phyloP scores from a whole-genome alignment of 2,888 invertebrate genomes.

The Bombyx huttoni region DNA sequence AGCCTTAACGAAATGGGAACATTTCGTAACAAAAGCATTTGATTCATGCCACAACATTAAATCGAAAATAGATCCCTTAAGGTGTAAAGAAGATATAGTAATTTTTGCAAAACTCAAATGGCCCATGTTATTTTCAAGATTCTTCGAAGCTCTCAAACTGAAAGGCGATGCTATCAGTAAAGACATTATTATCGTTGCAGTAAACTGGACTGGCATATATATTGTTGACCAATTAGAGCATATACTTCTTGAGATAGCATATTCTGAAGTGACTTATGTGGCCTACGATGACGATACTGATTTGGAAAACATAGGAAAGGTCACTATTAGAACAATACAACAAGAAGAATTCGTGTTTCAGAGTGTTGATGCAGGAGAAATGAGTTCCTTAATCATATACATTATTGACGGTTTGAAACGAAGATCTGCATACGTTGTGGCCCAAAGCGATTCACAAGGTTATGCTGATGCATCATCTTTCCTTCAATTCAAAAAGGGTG shows the following conservation, averaged over 20 bases:
- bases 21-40: conserved; percentile 80
- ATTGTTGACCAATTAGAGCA: conserved; percentile 94
- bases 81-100: conserved; percentile 92
- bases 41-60: conserved; percentile 80
- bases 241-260: conserved; percentile 88
- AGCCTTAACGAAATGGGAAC: conserved; percentile 79
- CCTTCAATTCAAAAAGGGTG: conserved; percentile 78
- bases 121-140: conserved; percentile 95
- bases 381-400: conserved; percentile 85
- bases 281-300: conserved; percentile 68
- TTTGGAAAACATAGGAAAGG: conserved; percentile 70
- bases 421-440: conserved; percentile 88
- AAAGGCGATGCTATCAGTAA: conserved; percentile 78
- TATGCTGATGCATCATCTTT: conserved; percentile 71
- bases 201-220: conserved; percentile 95
- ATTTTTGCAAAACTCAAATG: conserved; percentile 92
- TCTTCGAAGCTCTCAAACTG: conserved; percentile 90
- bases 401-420: conserved; percentile 90
- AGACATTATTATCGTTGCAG: conserved; percentile 88
- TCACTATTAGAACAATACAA: conserved; percentile 86
- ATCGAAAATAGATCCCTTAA: conserved; percentile 74
- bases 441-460: conserved; percentile 73
- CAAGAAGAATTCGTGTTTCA: conserved; percentile 93
- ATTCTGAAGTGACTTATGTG: conserved; percentile 87
- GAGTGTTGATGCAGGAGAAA: conserved; percentile 89